Evolutionary conservation across 2,797 vertebrate genomes (phyloP), one percentile per base, ranked within the genome.

Genomic region (Aplochiton taeniatus): DNA sequence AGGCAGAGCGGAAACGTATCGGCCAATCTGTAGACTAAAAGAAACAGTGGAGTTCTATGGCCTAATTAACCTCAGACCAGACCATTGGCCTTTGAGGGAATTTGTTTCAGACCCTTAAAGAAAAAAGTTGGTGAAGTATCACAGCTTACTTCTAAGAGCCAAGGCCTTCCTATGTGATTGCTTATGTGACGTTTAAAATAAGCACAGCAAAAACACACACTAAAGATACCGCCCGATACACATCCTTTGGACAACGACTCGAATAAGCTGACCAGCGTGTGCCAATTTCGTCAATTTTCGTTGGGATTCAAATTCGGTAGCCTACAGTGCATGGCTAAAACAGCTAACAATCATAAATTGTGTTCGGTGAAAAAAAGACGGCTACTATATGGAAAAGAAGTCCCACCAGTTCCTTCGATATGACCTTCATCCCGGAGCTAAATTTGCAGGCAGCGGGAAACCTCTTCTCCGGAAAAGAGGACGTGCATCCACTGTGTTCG

Each of bases 371-470:
- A 65, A 17, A n/a, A 66, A 63, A 67, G 45, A 31, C 3, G 48
- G 46, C 9, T 14, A 5, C 17, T 56, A 16, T 17, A 0, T n/a
- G 46, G 9, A 14, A 42, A 10, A 5, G 13, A 14, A 50, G 45
- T 46, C 16, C 49, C 47, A 57, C 14, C 61, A 61, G 18, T 43
- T 77, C n/a, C 20, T 65, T 54, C 18, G 44, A 14, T 46, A 5
- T 53, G 63, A 45, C 45, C 16, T 58, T 50, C 46, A 14, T 41
- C 61, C 42, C 42, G 7, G 45, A 16, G 59, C 45, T 46, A 68
- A 49, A 61, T 13, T 57, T 62, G 43, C 46, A 69, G 76, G 64
- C 58, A 69, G 64, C 69, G 72, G 65, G 64, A 72, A 69, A 12
- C 11, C 14, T 50, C 48, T 69, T 16, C 20, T 20, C 50, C 52